A percentile compares a stretch with the other conserved stretches of the same genome.
phyloP scores from a whole-genome alignment of 2,888 invertebrate genomes.

The Anthophora plumipes region DNA sequence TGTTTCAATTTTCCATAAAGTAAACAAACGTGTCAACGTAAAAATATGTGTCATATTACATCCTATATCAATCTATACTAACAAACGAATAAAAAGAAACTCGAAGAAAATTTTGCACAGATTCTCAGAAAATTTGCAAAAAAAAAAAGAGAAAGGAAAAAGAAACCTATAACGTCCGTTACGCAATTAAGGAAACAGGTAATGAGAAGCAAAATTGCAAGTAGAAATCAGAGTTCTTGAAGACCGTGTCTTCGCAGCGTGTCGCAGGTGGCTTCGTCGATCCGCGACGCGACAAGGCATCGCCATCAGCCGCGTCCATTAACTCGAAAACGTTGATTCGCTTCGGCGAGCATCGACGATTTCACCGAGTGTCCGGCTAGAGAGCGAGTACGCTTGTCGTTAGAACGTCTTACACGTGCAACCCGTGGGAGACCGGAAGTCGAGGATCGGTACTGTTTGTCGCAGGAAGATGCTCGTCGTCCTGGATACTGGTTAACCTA shows the following conservation, averaged over 20 bases:
- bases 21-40: no score
- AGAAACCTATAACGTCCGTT: background rate
- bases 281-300: conserved; percentile 84
- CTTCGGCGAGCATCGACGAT: conserved; percentile 67
- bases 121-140: no score
- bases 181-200: conserved; percentile 20
- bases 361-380: conserved; percentile 50
- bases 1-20: no score
- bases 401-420: conserved; percentile 59
- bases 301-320: conserved; percentile 83
- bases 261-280: conserved; percentile 82
- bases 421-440: conserved; percentile 70
- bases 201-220: conserved; percentile 57
- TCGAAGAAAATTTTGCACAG: no score
- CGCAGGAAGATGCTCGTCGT: conserved; percentile 47
- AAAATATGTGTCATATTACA: no score
- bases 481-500: conserved; percentile 37
- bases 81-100: no score
- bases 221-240: conserved; percentile 69
- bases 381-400: conserved; percentile 56
- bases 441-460: conserved; percentile 49
- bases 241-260: conserved; percentile 49
- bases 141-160: background rate
- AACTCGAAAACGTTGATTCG: conserved; percentile 72
- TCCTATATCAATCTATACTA: no score